phyloP scores from a whole-genome alignment of 2,888 invertebrate species.

The Ceraclea dissimilis region DNA sequence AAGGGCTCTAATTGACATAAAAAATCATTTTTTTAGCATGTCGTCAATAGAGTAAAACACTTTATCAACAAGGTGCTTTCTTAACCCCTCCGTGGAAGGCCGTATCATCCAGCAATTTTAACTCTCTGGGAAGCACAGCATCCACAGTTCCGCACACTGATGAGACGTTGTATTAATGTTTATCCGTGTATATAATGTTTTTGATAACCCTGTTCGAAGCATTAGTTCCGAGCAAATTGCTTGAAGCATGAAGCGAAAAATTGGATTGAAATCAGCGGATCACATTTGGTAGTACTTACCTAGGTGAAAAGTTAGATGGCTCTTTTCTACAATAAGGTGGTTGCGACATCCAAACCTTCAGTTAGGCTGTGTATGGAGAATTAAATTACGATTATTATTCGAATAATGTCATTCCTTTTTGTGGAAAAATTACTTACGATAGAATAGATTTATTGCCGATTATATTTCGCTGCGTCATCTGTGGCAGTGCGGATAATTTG shows the following conservation, averaged over 20 bases:
- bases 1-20: too few relatives aligned
- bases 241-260: constrained; percentile 14
- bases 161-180: too few relatives aligned
- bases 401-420: constrained; percentile 1
- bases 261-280: constrained; percentile 15
- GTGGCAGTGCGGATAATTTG: neutral
- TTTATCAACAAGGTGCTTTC: too few relatives aligned
- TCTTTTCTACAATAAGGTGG: neutral
- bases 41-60: too few relatives aligned
- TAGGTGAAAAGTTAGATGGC: constrained; percentile 11
- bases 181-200: too few relatives aligned
- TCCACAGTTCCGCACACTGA: too few relatives aligned
- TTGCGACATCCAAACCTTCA: neutral
- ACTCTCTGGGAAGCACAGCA: too few relatives aligned
- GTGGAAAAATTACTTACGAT: constrained; percentile 8
- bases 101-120: too few relatives aligned
- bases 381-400: neutral
- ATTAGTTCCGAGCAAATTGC: neutral
- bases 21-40: too few relatives aligned
- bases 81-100: too few relatives aligned
- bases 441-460: neutral
- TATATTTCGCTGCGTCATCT: constrained; percentile 7
- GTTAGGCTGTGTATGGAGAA: neutral
- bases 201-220: neutral
- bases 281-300: neutral